Evolutionary conservation across 1,140 invertebrate species (phyloP).

Genomic region (Conopomorpha cramerella): DNA sequence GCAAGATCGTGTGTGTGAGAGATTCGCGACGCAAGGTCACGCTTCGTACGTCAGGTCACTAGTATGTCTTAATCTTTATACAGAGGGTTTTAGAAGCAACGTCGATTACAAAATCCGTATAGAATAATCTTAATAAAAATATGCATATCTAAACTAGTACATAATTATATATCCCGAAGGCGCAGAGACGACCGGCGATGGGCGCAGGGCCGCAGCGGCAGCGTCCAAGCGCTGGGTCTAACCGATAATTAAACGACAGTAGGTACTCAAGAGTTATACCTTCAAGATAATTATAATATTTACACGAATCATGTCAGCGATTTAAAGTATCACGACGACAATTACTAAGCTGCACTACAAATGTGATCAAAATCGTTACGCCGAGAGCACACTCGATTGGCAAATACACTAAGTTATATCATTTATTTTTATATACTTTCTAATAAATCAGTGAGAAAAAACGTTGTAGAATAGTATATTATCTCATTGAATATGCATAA

Average conservation of each 20-base stretch:
- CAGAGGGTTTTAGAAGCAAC: slow-evolving; percentile 59
- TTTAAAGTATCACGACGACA: slow-evolving; percentile 51
- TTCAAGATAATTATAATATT: slow-evolving; percentile 56
- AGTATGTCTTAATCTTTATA: slow-evolving; percentile 57
- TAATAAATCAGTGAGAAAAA: no score
- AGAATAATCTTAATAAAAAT: slow-evolving; percentile 58
- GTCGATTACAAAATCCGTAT: slow-evolving; percentile 59
- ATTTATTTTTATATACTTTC: slow-evolving; percentile 52
- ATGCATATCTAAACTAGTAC: slow-evolving; percentile 54
- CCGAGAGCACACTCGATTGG: slow-evolving; percentile 23
- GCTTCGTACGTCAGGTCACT: slow-evolving; percentile 58
- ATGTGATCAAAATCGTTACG: slow-evolving; percentile 53
- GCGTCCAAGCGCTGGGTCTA: slow-evolving; percentile 4
- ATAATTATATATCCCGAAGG: slow-evolving; percentile 18
- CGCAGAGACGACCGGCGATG: slow-evolving; percentile 5
- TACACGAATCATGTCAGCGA: slow-evolving; percentile 56
- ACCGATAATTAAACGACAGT: slow-evolving; percentile 16
- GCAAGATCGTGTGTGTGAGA: slow-evolving; percentile 51
- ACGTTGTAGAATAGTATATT: no score
- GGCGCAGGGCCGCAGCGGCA: slow-evolving; percentile 4
- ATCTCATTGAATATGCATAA: no score
- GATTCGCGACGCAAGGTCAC: no score
- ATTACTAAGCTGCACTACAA: slow-evolving; percentile 58
- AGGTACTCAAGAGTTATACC: slow-evolving; percentile 41
- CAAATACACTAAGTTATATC: slow-evolving; percentile 34